phyloP scores from a whole-genome alignment of 2,797 vertebrate species.

The Xiphorhynchus erythropygius region DNA sequence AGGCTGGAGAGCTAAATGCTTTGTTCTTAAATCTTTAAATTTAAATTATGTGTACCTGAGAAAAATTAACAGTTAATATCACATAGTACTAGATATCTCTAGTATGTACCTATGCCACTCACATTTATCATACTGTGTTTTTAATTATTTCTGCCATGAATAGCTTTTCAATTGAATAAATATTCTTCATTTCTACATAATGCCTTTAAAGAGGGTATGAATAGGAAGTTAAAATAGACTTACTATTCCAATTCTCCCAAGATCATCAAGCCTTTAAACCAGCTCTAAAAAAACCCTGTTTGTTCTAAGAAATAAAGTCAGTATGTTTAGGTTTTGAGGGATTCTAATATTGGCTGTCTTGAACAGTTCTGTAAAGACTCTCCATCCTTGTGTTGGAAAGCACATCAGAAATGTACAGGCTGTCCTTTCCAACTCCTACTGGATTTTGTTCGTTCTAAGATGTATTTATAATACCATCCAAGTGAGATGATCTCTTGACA shows the following conservation, averaged over 20 bases:
- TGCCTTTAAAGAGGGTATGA: not conserved
- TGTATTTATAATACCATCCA: slow-evolving; percentile 22
- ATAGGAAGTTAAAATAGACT: not conserved
- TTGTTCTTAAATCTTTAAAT: not conserved
- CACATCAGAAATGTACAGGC: slow-evolving; percentile 36
- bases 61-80: not conserved
- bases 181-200: not conserved
- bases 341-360: not conserved
- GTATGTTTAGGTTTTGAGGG: not conserved
- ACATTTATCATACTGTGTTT: not conserved
- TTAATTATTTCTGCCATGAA: not conserved
- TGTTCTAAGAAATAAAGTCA: not conserved
- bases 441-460: slow-evolving; percentile 20
- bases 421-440: slow-evolving; percentile 47
- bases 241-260: not conserved
- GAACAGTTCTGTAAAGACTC: not conserved
- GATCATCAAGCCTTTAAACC: not conserved
- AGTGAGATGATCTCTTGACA: slow-evolving; percentile 37
- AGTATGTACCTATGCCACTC: not conserved
- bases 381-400: slow-evolving; percentile 1
- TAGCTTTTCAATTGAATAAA: not conserved
- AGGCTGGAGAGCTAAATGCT: not conserved
- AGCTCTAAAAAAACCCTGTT: not conserved
- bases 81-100: not conserved
- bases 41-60: not conserved